These are phyloP conservation scores for Ceriagrion tenellum DNA, from an alignment of 2,888 invertebrate species.

Conservation along the genomic window DNA sequence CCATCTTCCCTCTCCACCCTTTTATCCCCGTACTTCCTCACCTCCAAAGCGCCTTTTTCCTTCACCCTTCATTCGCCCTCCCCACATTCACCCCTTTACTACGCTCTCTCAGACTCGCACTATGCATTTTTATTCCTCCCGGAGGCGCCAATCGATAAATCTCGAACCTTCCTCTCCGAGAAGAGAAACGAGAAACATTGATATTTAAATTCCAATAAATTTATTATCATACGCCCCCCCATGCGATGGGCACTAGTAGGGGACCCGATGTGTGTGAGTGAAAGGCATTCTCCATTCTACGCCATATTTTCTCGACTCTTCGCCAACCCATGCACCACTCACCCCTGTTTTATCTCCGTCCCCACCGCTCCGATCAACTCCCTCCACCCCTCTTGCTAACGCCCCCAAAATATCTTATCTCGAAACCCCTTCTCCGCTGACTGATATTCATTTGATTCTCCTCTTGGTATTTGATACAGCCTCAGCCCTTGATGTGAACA, in stretches of 20 bases:
- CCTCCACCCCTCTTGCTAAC: background rate
- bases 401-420: background rate
- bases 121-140: background rate
- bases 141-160: conserved; percentile 48
- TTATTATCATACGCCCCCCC: conserved; percentile 36
- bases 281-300: background rate
- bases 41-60: background rate
- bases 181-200: conserved; percentile 59
- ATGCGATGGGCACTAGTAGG: background rate
- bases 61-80: background rate
- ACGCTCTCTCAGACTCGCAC: background rate
- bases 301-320: background rate
- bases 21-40: background rate
- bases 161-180: conserved; percentile 3
- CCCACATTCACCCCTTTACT: background rate
- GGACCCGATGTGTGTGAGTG: conserved; percentile 10
- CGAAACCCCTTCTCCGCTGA: background rate
- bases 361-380: background rate
- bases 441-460: conserved; percentile 6
- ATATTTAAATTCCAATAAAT: conserved; percentile 61
- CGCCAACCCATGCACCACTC: background rate
- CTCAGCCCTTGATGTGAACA: background rate
- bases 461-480: conserved; percentile 50
- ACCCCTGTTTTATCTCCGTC: background rate
- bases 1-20: no score